Evolutionary conservation across 2,888 invertebrate genomes (phyloP).

Genomic region (Drosophila sordidapex): DNA sequence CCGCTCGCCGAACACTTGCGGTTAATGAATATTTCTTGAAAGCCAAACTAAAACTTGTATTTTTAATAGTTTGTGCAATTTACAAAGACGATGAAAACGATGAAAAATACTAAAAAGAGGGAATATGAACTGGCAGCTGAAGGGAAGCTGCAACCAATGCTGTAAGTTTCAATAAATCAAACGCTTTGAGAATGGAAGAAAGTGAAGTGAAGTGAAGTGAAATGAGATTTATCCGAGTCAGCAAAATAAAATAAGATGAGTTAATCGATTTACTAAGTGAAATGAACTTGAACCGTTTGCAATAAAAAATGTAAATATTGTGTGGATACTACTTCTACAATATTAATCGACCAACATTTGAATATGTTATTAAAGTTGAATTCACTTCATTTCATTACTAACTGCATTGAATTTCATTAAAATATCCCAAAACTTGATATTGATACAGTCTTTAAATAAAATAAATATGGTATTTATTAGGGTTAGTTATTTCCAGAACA

Average conservation of each 20-base stretch:
- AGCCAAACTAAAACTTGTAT: conserved; percentile 45
- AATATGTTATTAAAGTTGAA: not conserved
- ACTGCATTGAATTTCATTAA: not conserved
- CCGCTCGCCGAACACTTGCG: conserved; percentile 39
- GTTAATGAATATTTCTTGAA: conserved; percentile 58
- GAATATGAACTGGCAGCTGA: not conserved
- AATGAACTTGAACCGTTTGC: not conserved
- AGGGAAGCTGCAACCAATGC: not conserved
- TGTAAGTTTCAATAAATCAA: conserved; percentile 25
- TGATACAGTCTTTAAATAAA: not conserved
- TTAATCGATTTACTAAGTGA: not conserved
- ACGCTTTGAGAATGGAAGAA: conserved; percentile 1
- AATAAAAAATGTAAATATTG: not conserved
- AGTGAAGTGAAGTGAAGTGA: not conserved
- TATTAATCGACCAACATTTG: not conserved
- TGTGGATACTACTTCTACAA: not conserved
- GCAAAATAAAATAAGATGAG: not conserved
- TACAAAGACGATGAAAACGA: conserved; percentile 31
- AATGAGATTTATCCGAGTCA: not conserved
- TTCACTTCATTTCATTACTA: not conserved
- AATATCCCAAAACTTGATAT: not conserved
- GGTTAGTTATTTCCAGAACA: not conserved
- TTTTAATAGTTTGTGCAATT: conserved; percentile 46
- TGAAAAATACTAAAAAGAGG: not conserved
- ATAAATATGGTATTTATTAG: not conserved